Evolutionary conservation across 2,888 invertebrate genomes (phyloP).

Genomic region (Caenorhabditis afra): DNA sequence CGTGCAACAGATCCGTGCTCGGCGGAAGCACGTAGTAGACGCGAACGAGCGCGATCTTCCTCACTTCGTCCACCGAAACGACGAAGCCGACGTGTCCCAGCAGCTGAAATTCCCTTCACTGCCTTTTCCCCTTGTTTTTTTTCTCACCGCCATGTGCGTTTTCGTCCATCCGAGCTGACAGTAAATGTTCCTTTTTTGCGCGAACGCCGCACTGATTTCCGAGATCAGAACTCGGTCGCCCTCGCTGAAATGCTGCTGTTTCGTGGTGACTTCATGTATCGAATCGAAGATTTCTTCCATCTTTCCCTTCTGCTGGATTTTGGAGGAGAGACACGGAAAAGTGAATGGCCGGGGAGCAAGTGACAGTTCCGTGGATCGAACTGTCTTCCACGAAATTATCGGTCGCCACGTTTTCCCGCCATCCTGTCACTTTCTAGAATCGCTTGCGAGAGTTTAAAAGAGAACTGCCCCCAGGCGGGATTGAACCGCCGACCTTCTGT

Average conservation of each 20-base stretch:
- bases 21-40: constrained; percentile 31
- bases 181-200: constrained; percentile 48
- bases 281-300: constrained; percentile 6
- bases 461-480: constrained; percentile 62
- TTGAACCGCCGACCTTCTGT: constrained; percentile 80
- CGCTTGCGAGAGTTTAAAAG: too few relatives aligned
- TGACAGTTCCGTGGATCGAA: background rate
- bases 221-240: constrained; percentile 57
- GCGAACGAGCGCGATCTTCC: constrained; percentile 19
- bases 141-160: constrained; percentile 47
- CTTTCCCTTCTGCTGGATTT: too few relatives aligned
- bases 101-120: constrained; percentile 32
- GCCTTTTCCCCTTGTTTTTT: background rate
- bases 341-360: too few relatives aligned
- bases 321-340: background rate
- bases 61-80: constrained; percentile 8
- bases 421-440: background rate
- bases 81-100: constrained; percentile 55
- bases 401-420: constrained; percentile 4
- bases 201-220: constrained; percentile 39
- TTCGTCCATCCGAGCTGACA: constrained; percentile 57
- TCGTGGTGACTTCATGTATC: background rate
- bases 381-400: too few relatives aligned
- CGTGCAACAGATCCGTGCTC: constrained; percentile 25
- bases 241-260: background rate